Conservation (phyloP, 2,113 vertebrate species). For the Dolichallabes microphthalmus region DNA sequence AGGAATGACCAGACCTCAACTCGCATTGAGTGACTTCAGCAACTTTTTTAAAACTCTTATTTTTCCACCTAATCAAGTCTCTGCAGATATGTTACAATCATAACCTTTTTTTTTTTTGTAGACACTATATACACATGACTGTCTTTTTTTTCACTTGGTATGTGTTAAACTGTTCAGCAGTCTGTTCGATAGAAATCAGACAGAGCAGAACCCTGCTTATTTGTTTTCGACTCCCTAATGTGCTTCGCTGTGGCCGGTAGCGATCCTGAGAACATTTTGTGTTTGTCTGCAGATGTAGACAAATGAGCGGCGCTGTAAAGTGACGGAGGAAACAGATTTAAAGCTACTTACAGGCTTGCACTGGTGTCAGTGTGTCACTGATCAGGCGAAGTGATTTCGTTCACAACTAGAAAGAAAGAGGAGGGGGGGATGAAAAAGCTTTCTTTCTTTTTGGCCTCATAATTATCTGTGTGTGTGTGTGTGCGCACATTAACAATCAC, state of each 20-base stretch:
- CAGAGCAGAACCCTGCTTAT: not conserved
- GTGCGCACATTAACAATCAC: not conserved
- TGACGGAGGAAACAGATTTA: not conserved
- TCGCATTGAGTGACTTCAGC: not conserved
- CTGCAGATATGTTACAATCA: not conserved
- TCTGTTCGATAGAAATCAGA: not conserved
- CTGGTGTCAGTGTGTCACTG: not conserved
- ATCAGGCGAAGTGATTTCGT: constrained; percentile 9
- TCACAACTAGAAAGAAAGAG: not conserved
- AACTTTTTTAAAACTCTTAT: not conserved
- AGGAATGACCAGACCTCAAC: not conserved
- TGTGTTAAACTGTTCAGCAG: not conserved
- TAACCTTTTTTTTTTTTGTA: not conserved
- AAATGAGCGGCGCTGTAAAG: not conserved
- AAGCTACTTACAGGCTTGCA: constrained; percentile 20
- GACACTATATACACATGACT: not conserved
- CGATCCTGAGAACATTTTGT: constrained; percentile 16
- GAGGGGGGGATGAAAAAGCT: not conserved
- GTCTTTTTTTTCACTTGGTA: not conserved
- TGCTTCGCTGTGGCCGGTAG: not conserved
- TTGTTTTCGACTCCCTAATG: not conserved
- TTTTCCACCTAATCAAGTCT: not conserved
- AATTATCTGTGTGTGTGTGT: constrained; percentile 12
- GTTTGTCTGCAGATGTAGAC: constrained; percentile 1
- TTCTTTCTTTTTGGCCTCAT: constrained; percentile 1